phyloP scores from a whole-genome alignment of 2,888 invertebrate species.

The Andrena bicolor region DNA sequence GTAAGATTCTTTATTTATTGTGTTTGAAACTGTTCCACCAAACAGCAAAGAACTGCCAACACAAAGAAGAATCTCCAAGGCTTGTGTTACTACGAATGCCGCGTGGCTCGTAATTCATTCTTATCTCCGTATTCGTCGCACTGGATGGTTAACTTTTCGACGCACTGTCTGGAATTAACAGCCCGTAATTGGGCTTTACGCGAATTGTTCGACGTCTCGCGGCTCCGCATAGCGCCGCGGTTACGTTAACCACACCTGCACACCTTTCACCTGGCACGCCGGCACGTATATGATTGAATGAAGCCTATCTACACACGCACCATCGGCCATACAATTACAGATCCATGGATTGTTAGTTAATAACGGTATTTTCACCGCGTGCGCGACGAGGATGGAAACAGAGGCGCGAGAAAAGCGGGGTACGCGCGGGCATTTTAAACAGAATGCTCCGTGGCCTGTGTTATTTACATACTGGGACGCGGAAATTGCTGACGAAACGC shows the following conservation, averaged over 20 bases:
- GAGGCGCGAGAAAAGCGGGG: neutral
- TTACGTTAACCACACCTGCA: constrained; percentile 65
- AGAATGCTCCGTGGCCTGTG: neutral
- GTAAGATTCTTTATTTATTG: too few species aligned
- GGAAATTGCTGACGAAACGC: neutral
- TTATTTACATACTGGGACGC: constrained; percentile 26
- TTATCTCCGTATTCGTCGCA: neutral
- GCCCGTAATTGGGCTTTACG: constrained; percentile 42
- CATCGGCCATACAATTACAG: constrained; percentile 35
- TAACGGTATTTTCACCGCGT: constrained; percentile 27
- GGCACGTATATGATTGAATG: constrained; percentile 41
- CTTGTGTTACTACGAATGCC: neutral
- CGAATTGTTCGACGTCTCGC: constrained; percentile 51
- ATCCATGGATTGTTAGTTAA: constrained; percentile 33
- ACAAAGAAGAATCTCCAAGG: neutral
- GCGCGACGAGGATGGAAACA: neutral
- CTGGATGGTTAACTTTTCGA: constrained; percentile 22
- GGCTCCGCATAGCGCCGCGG: constrained; percentile 52
- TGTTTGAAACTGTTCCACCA: too few species aligned
- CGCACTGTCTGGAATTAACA: constrained; percentile 3
- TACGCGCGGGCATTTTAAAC: constrained; percentile 11
- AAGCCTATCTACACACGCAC: constrained; percentile 17
- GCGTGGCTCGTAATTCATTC: neutral
- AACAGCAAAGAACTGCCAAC: neutral
- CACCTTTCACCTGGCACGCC: constrained; percentile 64